These are phyloP conservation scores for Sylvietta virens DNA, from an alignment of 2,113 vertebrate species.

Conservation along the genomic window DNA sequence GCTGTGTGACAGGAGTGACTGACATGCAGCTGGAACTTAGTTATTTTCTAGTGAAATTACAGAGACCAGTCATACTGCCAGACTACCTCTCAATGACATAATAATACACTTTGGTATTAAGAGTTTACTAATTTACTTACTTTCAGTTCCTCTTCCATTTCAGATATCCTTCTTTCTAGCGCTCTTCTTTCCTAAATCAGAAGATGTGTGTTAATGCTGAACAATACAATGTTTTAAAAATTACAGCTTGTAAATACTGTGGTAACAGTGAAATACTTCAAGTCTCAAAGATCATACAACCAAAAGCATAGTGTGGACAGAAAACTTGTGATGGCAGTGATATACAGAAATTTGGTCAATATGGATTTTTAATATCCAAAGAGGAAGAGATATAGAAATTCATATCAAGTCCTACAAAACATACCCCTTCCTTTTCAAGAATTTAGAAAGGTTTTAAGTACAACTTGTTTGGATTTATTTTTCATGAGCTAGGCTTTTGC, in stretches of 20 bases:
- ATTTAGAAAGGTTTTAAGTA: constrained; percentile 10
- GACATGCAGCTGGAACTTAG: not conserved
- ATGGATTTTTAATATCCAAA: not conserved
- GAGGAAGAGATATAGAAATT: not conserved
- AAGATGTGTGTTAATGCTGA: constrained; percentile 35
- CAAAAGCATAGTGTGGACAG: constrained; percentile 71
- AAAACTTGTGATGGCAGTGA: constrained; percentile 73
- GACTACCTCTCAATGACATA: not conserved
- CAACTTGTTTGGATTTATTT: not conserved
- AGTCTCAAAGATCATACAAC: constrained; percentile 64
- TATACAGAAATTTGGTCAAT: constrained; percentile 35
- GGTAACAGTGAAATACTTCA: constrained; percentile 64
- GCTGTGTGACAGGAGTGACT: not conserved
- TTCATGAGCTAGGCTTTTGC: not conserved
- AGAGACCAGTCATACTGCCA: not conserved
- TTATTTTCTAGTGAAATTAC: not conserved
- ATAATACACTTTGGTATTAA: not conserved
- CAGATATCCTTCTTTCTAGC: constrained; percentile 99
- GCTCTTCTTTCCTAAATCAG: constrained; percentile 94
- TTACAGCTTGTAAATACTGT: constrained; percentile 47
- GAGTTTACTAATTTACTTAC: constrained; percentile 70
- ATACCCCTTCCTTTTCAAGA: constrained; percentile 3
- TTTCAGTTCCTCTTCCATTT: constrained; percentile 99
- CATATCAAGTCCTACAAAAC: constrained; percentile 2
- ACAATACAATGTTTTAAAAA: not conserved